Conservation (phyloP, 2,888 invertebrate species). For the Drosophila paracracens region DNA sequence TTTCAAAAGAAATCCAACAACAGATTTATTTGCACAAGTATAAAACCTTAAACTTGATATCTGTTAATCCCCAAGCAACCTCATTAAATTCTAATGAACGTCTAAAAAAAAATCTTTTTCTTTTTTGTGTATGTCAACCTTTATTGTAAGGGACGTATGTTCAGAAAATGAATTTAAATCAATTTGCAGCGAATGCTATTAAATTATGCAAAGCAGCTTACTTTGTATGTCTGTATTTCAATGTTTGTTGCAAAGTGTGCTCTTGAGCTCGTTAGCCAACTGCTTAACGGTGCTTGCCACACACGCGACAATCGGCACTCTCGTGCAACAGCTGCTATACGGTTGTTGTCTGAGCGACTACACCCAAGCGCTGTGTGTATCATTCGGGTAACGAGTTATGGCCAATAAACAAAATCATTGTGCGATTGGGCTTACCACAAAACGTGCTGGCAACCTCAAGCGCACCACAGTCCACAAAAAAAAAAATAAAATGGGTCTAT, state of each 20-base stretch:
- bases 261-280: constrained; percentile 21
- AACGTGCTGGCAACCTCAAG: constrained; percentile 52
- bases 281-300: constrained; percentile 24
- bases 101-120: neutral
- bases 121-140: neutral
- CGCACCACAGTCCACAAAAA: constrained; percentile 50
- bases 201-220: constrained; percentile 41
- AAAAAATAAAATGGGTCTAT: constrained; percentile 38
- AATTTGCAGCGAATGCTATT: constrained; percentile 26
- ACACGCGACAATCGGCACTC: constrained; percentile 21
- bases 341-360: constrained; percentile 10
- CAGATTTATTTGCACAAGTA: neutral
- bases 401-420: constrained; percentile 80
- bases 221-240: neutral
- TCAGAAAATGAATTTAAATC: constrained; percentile 24
- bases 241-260: constrained; percentile 5
- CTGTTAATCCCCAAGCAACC: no score
- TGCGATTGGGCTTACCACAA: constrained; percentile 48
- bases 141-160: neutral
- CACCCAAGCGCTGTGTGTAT: constrained; percentile 24
- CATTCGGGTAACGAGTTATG: constrained; percentile 77
- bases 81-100: neutral
- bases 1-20: neutral
- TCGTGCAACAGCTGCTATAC: constrained; percentile 19
- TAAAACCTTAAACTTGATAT: neutral